Percentiles rank a stretch among this genome's conserved stretches.
Evolutionary conservation across 2,113 vertebrate species (phyloP).

Genomic region (Tichodroma muraria): DNA sequence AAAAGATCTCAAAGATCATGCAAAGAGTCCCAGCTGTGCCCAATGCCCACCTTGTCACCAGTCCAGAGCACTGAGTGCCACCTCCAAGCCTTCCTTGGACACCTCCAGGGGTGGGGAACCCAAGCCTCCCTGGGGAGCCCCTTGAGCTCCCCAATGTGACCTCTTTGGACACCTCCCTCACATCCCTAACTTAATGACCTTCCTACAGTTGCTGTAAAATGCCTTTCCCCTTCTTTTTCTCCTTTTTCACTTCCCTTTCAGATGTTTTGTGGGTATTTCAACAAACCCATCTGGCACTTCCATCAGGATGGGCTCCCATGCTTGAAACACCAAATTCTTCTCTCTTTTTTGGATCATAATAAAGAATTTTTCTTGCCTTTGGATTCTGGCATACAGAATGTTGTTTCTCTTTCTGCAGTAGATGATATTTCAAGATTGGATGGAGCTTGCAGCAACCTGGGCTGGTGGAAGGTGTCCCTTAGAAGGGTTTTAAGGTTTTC

Average conservation of each 20-base stretch:
- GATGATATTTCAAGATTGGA: not conserved
- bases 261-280: not conserved
- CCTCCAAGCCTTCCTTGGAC: not conserved
- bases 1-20: not conserved
- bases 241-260: not conserved
- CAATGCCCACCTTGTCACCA: not conserved
- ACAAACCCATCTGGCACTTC: not conserved
- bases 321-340: not conserved
- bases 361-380: rapidly evolving
- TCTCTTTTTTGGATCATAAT: not conserved
- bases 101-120: not conserved
- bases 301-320: not conserved
- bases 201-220: not conserved
- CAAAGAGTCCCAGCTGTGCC: not conserved
- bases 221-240: rapidly evolving
- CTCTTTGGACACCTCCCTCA: not conserved
- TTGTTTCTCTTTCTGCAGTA: not conserved
- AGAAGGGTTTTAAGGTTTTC: too few relatives aligned
- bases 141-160: not conserved
- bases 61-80: not conserved
- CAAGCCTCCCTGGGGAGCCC: not conserved
- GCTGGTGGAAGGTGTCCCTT: not conserved
- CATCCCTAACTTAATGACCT: not conserved
- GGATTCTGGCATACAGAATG: not conserved
- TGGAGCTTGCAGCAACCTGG: not conserved